Percentiles rank a stretch among this genome's conserved stretches.
These are phyloP conservation scores for Lepidostoma basale DNA, from an alignment of 1,140 invertebrate genomes.

Conservation along the genomic window DNA sequence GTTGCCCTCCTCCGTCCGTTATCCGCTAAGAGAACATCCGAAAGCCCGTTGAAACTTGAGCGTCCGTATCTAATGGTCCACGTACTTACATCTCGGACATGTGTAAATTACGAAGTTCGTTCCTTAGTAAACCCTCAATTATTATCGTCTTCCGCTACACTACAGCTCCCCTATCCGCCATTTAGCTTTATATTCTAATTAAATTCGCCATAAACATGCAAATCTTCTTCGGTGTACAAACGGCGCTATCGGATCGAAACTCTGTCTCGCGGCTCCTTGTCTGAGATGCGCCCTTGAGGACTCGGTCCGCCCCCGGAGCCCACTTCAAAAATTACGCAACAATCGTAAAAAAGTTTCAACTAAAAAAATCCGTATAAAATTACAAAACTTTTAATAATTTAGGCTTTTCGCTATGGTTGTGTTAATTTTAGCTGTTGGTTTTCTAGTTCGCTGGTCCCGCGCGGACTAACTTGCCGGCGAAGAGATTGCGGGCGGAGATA, in stretches of 20 bases:
- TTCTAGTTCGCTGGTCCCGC: background rate
- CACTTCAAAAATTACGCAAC: too few relatives aligned
- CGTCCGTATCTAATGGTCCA: too few relatives aligned
- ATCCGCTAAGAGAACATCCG: too few relatives aligned
- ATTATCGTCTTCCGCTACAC: constrained; percentile 21
- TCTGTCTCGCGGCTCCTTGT: constrained; percentile 37
- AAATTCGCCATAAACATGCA: constrained; percentile 45
- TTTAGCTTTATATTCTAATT: constrained; percentile 32
- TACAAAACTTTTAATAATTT: background rate
- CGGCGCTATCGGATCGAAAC: constrained; percentile 40
- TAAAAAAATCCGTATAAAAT: background rate
- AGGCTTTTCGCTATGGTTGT: background rate
- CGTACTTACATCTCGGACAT: too few relatives aligned
- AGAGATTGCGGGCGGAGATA: constrained; percentile 35
- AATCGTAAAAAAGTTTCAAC: too few relatives aligned
- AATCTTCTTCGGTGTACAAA: constrained; percentile 33
- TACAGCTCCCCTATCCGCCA: constrained; percentile 17
- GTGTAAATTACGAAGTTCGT: background rate
- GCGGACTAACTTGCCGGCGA: constrained; percentile 4
- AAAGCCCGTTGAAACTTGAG: too few relatives aligned
- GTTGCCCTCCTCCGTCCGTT: too few relatives aligned
- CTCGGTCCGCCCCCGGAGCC: background rate
- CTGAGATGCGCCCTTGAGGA: constrained; percentile 13
- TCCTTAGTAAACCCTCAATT: constrained; percentile 19
- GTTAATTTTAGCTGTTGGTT: background rate